Base-by-base conservation (phyloP, 2,888 invertebrate species). In the Xylota sylvarum region DNA sequence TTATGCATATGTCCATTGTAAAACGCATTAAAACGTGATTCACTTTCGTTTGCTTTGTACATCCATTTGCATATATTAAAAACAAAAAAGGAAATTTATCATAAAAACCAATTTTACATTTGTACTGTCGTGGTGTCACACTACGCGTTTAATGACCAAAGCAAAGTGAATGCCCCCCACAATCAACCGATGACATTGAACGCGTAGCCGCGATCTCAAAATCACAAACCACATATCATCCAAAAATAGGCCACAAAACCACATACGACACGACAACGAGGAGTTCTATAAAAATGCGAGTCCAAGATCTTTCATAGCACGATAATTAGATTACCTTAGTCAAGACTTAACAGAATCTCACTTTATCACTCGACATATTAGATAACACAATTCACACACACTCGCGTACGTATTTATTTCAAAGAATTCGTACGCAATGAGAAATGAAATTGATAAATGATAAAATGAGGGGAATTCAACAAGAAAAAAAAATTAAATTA, bases 131-230 rank as follows among this genome's bases (percentile, higher is more conserved):
- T 56, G 56, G 56, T 56, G 56, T 32, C 56, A 17, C 35, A 14
- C 32, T 56, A 23, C 23, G 56, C 56, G 9, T 56, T 67, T 52
- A 5, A 37, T 17, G 40, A 30, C 40, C 7, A 46, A 46, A 77
- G 77, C 7, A 46, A 32, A 77, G 77, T 67, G 77, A 77, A 77
- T 77, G 58, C 50, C 56, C 69, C 46, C 35, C 60, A 23, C 19
- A 50, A 23, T 48, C 40, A 7, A 32, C 2, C 23, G 43, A 17
- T 78, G 62, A 70, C 69, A 78, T 70, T 78, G 64, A 56, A 62
- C n/a, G 55, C 7, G n/a, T 60, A 19, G 48, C 48, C 67, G 23
- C n/a, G 40, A 50, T 58, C 32, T 72, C 43, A 27, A 69, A 40
- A 69, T 69, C 69, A 67, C 37, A 56, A 50, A n/a, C 14, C 14